Conservation (phyloP, 2,113 vertebrate species). For the Corythoichthys intestinalis region DNA sequence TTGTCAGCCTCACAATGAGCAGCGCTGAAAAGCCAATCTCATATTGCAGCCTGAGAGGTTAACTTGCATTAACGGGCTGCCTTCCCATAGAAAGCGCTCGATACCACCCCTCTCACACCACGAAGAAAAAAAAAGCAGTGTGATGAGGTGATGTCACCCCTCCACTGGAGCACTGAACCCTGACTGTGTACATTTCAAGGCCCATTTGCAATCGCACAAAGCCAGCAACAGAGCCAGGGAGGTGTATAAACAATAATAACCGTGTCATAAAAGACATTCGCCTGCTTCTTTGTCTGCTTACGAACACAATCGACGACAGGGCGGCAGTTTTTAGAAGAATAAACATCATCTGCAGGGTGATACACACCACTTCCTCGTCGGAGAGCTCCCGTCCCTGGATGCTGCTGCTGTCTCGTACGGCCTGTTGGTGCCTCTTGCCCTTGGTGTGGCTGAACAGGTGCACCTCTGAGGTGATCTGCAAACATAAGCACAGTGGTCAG, state of each 20-base stretch:
- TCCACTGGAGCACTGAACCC: conserved; percentile 57
- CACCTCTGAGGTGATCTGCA: conserved; percentile 96
- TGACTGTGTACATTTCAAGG: conserved; percentile 65
- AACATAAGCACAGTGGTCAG: conserved; percentile 59
- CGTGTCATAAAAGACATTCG: conserved; percentile 44
- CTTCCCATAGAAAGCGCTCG: conserved; percentile 55
- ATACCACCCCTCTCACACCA: conserved; percentile 13
- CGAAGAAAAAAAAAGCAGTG: conserved; percentile 39
- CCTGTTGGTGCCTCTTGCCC: conserved; percentile 92
- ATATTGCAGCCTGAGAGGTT: conserved; percentile 68
- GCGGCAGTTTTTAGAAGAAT: conserved; percentile 23
- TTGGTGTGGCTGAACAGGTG: conserved; percentile 98
- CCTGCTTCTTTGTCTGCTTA: conserved; percentile 44
- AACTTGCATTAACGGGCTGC: conserved; percentile 64
- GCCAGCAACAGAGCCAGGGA: conserved; percentile 34
- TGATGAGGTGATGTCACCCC: conserved; percentile 66
- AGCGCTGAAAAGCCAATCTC: conserved; percentile 70
- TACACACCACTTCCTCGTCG: conserved; percentile 97
- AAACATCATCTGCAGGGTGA: conserved; percentile 17
- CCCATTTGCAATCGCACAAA: conserved; percentile 64
- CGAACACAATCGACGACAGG: conserved; percentile 20
- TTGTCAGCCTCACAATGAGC: conserved; percentile 73
- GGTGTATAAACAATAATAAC: conserved; percentile 53
- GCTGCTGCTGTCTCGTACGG: conserved; percentile 94
- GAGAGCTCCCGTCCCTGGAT: conserved; percentile 97